Base-by-base conservation (phyloP, 2,113 vertebrate genomes). In the Coregonus clupeaformis region DNA sequence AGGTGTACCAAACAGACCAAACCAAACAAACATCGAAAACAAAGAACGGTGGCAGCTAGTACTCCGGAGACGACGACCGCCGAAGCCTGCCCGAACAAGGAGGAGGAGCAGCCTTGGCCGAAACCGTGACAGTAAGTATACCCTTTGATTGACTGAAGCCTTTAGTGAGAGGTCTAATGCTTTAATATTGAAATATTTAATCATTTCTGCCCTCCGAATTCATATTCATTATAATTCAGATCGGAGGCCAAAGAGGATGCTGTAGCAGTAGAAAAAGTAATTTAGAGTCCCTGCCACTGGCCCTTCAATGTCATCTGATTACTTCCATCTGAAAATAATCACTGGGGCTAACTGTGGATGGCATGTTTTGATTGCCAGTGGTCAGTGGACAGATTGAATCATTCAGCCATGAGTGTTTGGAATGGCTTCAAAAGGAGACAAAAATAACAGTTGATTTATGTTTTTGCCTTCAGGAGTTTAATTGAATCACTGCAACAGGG, bases 221-320 rank as follows among this genome's bases (percentile, higher is more conserved):
- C 63, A 36, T 67, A 24, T 67, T 20, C 12, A 30, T 63, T 68
- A 14, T 11, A 12, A 24, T 42, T 16, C 55, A 27, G 69, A 75
- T 67, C 66, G n/a, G 24, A 69, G 36, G 60, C 24, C 71, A 72
- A 66, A 65, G 70, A 62, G 20, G 16, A 74, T 63, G 62, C 36
- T 18, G 73, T 57, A 65, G 55, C 55, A 16, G 55, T 4, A 1
- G 4, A 59, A 16, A 7, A 62, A 16, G 52, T 2, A 2, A 55
- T 55, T 20, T 16, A 20, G 13, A 13, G 9, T 16, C 16, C 5
- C 52, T 55, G 52, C 27, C 27, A 27, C 27, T 27, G 27, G 52
- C 3, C 18, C 52, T 55, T 55, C 3, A 13, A 55, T 55, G 9
- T 55, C 9, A 45, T 45, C 42, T 45, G 52, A 16, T 13, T 4